A percentile compares a stretch with the other conserved stretches of the same genome.
Evolutionary conservation across 2,113 vertebrate genomes (phyloP).

Genomic region (Promerops cafer): DNA sequence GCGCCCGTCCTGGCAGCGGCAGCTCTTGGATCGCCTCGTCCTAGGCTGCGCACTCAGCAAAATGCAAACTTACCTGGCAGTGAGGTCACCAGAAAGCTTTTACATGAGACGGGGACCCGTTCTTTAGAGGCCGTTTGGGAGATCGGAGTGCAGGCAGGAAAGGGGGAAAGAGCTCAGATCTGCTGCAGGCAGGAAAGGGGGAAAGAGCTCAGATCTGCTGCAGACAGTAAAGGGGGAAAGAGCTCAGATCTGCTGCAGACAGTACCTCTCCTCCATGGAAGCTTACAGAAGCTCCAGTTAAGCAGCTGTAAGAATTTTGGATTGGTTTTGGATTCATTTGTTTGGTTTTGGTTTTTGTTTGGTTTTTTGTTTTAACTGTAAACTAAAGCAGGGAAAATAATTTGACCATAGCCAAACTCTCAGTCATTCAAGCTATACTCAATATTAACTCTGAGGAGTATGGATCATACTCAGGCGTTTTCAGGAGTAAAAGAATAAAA

Average conservation of each 20-base stretch:
- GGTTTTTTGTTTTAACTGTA: not conserved
- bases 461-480: not conserved
- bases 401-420: not conserved
- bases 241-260: not conserved
- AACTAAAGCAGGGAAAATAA: not conserved
- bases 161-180: not conserved
- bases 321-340: not conserved
- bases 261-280: not conserved
- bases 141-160: accelerated
- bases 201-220: not conserved
- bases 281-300: not conserved
- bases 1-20: not conserved
- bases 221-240: not conserved
- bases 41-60: not conserved
- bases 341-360: not conserved
- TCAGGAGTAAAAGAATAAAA: not conserved
- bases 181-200: not conserved
- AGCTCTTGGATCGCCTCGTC: not conserved
- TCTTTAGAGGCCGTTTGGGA: not conserved
- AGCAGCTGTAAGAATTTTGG: not conserved
- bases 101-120: not conserved
- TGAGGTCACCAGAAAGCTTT: not conserved
- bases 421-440: not conserved
- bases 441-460: not conserved
- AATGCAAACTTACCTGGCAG: not conserved